A percentile compares a stretch with the other conserved stretches of the same genome.
These are phyloP conservation scores for Andricus grossulariae DNA, from an alignment of 1,140 invertebrate genomes.

Conservation along the genomic window DNA sequence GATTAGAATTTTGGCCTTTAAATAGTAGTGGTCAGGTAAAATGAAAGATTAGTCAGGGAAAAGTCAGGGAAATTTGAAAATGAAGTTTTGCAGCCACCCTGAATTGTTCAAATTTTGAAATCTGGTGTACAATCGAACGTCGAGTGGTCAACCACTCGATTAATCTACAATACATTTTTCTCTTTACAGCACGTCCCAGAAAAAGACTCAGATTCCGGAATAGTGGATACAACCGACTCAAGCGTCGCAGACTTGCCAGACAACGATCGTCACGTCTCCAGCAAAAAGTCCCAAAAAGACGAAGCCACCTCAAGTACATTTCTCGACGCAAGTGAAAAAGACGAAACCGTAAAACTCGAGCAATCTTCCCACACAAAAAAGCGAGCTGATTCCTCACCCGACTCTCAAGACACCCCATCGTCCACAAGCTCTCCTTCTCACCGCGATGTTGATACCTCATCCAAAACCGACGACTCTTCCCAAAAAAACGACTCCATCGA, in stretches of 20 bases:
- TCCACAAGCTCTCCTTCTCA: not conserved
- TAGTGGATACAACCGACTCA: constrained; percentile 34
- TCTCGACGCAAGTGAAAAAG: constrained; percentile 62
- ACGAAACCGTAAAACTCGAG: constrained; percentile 52
- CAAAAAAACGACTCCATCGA: constrained; percentile 42
- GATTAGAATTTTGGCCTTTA: no score
- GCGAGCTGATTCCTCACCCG: constrained; percentile 36
- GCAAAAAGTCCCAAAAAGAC: constrained; percentile 38
- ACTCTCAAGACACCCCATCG: constrained; percentile 29
- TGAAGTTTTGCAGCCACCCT: no score
- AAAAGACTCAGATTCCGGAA: constrained; percentile 61
- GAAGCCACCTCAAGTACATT: constrained; percentile 47
- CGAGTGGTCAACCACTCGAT: not conserved
- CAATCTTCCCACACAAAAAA: constrained; percentile 41
- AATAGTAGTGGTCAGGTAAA: no score
- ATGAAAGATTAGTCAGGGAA: no score
- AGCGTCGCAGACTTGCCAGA: constrained; percentile 56
- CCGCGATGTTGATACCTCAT: constrained; percentile 19
- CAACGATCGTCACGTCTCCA: constrained; percentile 62
- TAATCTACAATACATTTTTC: constrained; percentile 29
- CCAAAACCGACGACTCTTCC: constrained; percentile 4
- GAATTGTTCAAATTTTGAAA: constrained; percentile 14
- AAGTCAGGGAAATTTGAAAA: no score
- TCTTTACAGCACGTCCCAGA: constrained; percentile 59
- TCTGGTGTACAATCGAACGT: constrained; percentile 28